Evolutionary conservation across 2,797 vertebrate species (phyloP).

Genomic region (Smutsia gigantea): DNA sequence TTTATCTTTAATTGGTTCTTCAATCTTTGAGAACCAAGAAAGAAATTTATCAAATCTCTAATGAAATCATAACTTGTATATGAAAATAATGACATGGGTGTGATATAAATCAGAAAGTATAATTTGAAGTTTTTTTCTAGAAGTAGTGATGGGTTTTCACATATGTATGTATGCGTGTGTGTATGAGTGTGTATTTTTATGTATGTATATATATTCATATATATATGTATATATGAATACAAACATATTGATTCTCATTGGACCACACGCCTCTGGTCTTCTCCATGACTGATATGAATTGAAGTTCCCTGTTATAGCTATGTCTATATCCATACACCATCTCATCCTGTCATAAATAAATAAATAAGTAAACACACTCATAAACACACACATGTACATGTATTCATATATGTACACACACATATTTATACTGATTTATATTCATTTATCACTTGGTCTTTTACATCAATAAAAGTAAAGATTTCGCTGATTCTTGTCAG

Average conservation of each 20-base stretch:
- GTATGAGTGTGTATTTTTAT: background rate
- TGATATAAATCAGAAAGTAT: background rate
- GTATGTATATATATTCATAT: background rate
- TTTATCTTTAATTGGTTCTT: conserved; percentile 57
- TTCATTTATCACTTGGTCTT: background rate
- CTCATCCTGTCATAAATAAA: background rate
- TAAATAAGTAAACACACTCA: background rate
- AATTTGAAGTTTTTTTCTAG: background rate
- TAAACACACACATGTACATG: accelerated
- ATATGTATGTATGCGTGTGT: background rate
- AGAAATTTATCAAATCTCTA: background rate
- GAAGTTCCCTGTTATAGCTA: background rate
- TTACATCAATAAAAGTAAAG: background rate
- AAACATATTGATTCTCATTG: background rate
- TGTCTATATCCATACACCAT: background rate
- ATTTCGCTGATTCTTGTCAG: background rate
- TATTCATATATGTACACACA: background rate
- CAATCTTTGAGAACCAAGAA: conserved; percentile 49
- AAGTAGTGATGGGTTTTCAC: background rate
- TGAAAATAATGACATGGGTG: background rate
- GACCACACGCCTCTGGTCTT: background rate
- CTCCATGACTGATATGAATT: background rate
- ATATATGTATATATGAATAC: background rate
- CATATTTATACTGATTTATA: background rate
- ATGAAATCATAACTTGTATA: background rate